Evolutionary conservation across 2,113 vertebrate genomes (phyloP), one percentile per base, ranked within the genome.

Genomic region (Hucho hucho): DNA sequence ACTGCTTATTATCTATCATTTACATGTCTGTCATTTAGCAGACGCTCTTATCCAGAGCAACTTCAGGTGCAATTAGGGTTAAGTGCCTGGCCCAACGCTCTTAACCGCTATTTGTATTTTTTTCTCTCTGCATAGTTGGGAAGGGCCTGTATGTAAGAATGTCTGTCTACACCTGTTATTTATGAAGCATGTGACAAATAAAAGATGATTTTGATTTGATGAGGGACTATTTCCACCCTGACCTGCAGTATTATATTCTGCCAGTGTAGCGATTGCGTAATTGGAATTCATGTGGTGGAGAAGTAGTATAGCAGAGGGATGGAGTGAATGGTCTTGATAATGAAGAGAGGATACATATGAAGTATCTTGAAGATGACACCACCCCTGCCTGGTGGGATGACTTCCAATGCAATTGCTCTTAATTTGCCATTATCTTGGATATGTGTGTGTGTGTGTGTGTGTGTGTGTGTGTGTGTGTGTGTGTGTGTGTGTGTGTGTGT

Each of bases 321-420:
- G 13, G 61, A 59, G 37, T 47, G 58, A 32, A 29, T 6, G 61
- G 63, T 49, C 29, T 69, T 56, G 14, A 56, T 64, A 22, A 78
- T 69, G 71, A 74, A 69, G 65, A 28, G 65, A n/a, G 24, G 56
- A 53, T 49, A 49, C 22, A n/a, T 24, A 25, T 24, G 61, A 24
- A 22, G 53, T 56, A 20, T 53, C 47, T 18, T 74, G 46, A 25
- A 69, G 56, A 43, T 12, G 9, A 11, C 7, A 11, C 37, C 37
- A 9, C 71, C 37, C 71, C 66, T 16, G 22, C 32, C 56, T 75
- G 43, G 53, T n/a, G 59, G 28, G 53, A 70, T 25, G 68, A 71
- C 69, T 29, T 79, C 72, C 68, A 75, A 22, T 25, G n/a, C 69
- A 72, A 79, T 76, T 73, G 14, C 64, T 76, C 37, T 72, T 73